These are phyloP conservation scores for Adela reaumurella DNA, from an alignment of 2,888 invertebrate genomes.

Conservation along the genomic window DNA sequence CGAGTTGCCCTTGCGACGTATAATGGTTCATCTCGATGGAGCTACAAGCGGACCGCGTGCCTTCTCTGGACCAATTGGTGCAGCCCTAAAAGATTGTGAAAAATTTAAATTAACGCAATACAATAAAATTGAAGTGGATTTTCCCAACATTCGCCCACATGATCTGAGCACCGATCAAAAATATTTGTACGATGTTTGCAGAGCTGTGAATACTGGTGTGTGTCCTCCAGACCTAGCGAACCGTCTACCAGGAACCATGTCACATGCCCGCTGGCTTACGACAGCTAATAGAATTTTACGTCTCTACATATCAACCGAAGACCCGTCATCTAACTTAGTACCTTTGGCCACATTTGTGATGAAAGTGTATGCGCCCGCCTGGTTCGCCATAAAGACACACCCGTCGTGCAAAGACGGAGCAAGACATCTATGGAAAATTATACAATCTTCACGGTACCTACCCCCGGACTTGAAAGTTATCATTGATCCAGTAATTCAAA, in stretches of 20 bases:
- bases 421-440: conserved; percentile 6
- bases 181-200: no score
- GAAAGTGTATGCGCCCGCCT: conserved; percentile 11
- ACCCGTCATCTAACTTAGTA: not conserved
- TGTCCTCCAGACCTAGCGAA: no score
- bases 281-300: conserved; percentile 1
- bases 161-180: no score
- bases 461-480: conserved; percentile 6
- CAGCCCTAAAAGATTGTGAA: no score
- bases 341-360: conserved; percentile 6
- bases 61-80: no score
- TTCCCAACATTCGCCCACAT: no score
- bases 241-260: conserved; percentile 1
- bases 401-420: conserved; percentile 8
- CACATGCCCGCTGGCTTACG: conserved; percentile 1
- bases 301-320: not conserved
- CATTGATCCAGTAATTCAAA: conserved; percentile 14
- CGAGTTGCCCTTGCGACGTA: no score
- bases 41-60: no score
- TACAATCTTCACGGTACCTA: not conserved
- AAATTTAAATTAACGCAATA: no score
- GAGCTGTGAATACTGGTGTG: no score
- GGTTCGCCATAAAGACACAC: conserved; percentile 12
- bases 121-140: no score
- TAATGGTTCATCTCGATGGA: no score